Evolutionary conservation across 2,888 invertebrate species (phyloP).

Genomic region (Philereme vetulata): DNA sequence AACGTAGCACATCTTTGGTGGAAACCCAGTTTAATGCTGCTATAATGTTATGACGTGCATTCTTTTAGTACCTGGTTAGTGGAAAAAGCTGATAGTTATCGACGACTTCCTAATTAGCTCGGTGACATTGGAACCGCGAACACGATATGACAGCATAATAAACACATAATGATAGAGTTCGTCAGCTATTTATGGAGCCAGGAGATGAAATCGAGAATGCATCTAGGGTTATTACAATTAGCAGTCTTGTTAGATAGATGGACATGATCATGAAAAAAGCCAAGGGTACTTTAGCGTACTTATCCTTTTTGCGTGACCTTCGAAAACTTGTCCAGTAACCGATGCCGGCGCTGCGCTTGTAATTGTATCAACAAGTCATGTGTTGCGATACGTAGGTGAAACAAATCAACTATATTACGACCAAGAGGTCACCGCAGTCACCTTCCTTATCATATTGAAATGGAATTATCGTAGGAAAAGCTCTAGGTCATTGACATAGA

Average conservation of each 20-base stretch:
- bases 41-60: constrained; percentile 1
- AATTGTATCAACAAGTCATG: constrained; percentile 18
- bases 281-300: not conserved
- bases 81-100: constrained; percentile 31
- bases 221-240: not conserved
- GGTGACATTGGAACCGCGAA: constrained; percentile 25
- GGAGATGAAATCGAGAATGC: not conserved
- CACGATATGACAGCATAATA: constrained; percentile 11
- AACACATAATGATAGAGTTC: not conserved
- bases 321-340: not conserved
- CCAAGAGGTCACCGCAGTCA: constrained; percentile 50
- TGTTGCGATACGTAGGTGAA: constrained; percentile 38
- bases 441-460: constrained; percentile 45
- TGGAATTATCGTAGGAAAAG: constrained; percentile 32
- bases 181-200: constrained; percentile 3
- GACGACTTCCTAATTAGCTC: constrained; percentile 31
- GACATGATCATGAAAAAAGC: not conserved
- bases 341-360: not conserved
- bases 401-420: constrained; percentile 47
- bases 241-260: not conserved
- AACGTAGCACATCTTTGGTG: no score
- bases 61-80: constrained; percentile 20
- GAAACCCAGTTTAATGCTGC: not conserved
- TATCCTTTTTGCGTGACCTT: constrained; percentile 1
- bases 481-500: constrained; percentile 40